Conservation (phyloP, 2,888 invertebrate genomes). For the Lasius platythorax region DNA sequence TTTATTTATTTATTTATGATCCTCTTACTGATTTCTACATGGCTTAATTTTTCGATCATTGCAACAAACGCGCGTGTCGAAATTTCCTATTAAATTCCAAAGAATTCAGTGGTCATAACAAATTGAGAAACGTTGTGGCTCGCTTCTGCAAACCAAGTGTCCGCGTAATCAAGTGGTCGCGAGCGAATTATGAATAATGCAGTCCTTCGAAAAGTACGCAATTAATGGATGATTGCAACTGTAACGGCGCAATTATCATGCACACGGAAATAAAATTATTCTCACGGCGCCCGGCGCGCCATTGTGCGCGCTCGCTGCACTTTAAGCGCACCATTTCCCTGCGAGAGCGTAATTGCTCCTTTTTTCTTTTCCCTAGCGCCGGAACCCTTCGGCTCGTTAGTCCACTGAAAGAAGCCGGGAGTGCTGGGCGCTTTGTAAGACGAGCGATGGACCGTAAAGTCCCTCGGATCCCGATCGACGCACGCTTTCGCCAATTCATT, state of each 20-base stretch:
- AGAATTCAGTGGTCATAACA: constrained; percentile 7
- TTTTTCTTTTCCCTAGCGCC: constrained; percentile 61
- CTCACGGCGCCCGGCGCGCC: constrained; percentile 60
- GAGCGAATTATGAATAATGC: constrained; percentile 52
- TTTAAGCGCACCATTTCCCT: constrained; percentile 76
- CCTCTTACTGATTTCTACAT: background rate
- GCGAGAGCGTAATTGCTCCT: constrained; percentile 73
- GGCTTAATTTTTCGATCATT: background rate
- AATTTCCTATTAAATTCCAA: constrained; percentile 15
- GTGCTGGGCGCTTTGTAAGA: constrained; percentile 73
- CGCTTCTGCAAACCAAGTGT: constrained; percentile 33
- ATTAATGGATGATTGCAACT: constrained; percentile 50
- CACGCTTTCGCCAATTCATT: constrained; percentile 68
- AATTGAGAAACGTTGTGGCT: constrained; percentile 8
- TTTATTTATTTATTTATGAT: background rate
- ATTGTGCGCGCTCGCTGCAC: constrained; percentile 50
- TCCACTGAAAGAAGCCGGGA: constrained; percentile 75
- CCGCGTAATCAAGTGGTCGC: constrained; percentile 45
- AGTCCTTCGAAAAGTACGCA: constrained; percentile 51
- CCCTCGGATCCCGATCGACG: constrained; percentile 75
- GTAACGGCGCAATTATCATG: constrained; percentile 61
- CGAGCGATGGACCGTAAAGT: constrained; percentile 77
- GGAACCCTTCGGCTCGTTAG: constrained; percentile 75
- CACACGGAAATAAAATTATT: constrained; percentile 72
- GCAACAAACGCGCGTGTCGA: background rate